Evolutionary conservation across 1,140 invertebrate genomes (phyloP).

Genomic region (Drosophila elegans): DNA sequence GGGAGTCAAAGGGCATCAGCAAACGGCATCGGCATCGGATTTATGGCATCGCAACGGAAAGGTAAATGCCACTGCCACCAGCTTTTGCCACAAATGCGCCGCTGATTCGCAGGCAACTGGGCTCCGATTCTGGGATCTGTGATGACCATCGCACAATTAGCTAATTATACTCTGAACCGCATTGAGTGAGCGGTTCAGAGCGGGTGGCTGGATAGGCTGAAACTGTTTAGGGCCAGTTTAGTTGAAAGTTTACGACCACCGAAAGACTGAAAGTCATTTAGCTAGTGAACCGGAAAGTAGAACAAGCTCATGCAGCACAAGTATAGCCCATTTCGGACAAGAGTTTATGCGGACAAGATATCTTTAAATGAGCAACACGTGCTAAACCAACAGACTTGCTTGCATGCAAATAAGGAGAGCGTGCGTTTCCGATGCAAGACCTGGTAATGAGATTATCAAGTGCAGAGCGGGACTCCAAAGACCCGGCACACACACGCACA

Average conservation of each 20-base stretch:
- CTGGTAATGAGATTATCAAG: slow-evolving; percentile 4
- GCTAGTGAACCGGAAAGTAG: slow-evolving; percentile 32
- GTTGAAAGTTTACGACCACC: slow-evolving; percentile 27
- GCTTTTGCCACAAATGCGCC: background rate
- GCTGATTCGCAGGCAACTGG: slow-evolving; percentile 13
- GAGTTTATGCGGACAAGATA: background rate
- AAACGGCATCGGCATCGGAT: slow-evolving; percentile 23
- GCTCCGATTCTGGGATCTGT: background rate
- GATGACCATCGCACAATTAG: slow-evolving; percentile 52
- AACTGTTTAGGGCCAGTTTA: slow-evolving; percentile 10
- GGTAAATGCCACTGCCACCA: slow-evolving; percentile 15
- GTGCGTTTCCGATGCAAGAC: background rate
- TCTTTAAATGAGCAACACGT: background rate
- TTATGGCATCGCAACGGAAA: slow-evolving; percentile 50
- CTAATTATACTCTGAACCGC: slow-evolving; percentile 38
- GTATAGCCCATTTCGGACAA: background rate
- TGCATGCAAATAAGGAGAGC: slow-evolving; percentile 3
- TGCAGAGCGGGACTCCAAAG: background rate
- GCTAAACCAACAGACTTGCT: background rate
- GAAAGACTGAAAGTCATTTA: slow-evolving; percentile 6
- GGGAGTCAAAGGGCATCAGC: slow-evolving; percentile 46
- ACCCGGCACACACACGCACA: background rate
- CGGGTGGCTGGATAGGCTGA: background rate
- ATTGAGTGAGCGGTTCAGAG: background rate
- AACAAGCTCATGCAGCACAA: background rate